A percentile compares a stretch with the other conserved stretches of the same genome.
Conservation (phyloP, 92 coral and sea anemone species). For the Porites rus region DNA sequence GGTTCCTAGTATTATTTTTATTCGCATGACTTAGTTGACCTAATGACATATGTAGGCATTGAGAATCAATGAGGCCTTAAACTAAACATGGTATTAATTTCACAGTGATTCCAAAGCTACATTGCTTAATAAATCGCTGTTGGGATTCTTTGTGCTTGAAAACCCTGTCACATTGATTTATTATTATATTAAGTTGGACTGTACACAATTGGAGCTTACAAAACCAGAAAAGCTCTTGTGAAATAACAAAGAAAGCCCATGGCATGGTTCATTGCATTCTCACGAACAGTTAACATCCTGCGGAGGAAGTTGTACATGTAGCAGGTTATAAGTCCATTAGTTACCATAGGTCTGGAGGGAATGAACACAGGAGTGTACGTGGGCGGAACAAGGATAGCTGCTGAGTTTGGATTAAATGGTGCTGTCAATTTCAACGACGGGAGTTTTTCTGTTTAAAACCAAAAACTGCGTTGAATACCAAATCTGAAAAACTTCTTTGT, state of each 20-base stretch:
- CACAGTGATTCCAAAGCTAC: background rate
- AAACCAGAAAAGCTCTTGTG: background rate
- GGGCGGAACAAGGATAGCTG: too few relatives aligned
- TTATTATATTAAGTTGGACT: background rate
- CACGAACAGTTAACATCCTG: background rate
- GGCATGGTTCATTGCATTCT: background rate
- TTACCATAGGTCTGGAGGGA: too few relatives aligned
- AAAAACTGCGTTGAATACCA: too few relatives aligned
- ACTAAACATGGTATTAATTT: background rate
- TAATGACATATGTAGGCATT: background rate
- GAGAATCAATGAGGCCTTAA: background rate
- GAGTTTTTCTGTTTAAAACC: too few relatives aligned
- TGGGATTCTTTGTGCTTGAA: background rate
- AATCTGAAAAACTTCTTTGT: too few relatives aligned
- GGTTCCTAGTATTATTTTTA: background rate
- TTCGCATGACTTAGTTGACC: background rate
- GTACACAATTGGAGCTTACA: background rate
- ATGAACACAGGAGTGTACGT: too few relatives aligned
- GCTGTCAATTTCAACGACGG: too few relatives aligned
- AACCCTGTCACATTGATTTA: background rate
- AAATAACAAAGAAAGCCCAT: background rate
- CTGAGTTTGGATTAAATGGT: too few relatives aligned
- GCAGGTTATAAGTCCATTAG: too few relatives aligned
- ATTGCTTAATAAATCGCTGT: background rate
- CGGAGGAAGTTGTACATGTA: too few relatives aligned